These are phyloP conservation scores for Phocoena phocoena DNA, from an alignment of 2,113 vertebrate species.

Conservation along the genomic window DNA sequence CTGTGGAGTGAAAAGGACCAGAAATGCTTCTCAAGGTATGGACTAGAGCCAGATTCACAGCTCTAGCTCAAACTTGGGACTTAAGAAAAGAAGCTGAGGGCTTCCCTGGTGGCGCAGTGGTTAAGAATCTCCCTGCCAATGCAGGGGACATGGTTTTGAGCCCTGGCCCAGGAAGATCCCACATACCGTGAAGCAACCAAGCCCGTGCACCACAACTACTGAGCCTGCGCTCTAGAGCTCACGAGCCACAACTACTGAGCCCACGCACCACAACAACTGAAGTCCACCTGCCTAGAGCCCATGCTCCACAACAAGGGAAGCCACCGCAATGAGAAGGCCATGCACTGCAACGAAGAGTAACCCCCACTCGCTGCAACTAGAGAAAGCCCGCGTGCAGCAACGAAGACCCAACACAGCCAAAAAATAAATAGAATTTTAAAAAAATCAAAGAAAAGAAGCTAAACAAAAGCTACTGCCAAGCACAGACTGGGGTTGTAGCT, in stretches of 20 bases:
- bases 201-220: neutral
- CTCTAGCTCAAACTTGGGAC: neutral
- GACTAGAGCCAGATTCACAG: neutral
- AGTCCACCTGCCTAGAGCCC: neutral
- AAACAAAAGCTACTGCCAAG: neutral
- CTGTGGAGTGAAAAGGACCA: neutral
- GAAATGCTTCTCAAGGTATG: neutral
- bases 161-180: neutral
- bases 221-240: no score
- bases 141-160: neutral
- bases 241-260: no score
- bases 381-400: no score
- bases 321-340: neutral
- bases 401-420: neutral
- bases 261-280: neutral
- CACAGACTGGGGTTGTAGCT: neutral
- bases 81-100: neutral
- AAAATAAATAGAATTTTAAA: neutral
- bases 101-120: neutral
- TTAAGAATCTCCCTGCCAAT: neutral
- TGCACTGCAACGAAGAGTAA: neutral
- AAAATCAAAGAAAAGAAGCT: neutral
- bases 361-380: no score
- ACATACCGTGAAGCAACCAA: neutral
- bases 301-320: neutral